phyloP scores from a whole-genome alignment of 2,113 vertebrate species.

The Crotalus viridis region DNA sequence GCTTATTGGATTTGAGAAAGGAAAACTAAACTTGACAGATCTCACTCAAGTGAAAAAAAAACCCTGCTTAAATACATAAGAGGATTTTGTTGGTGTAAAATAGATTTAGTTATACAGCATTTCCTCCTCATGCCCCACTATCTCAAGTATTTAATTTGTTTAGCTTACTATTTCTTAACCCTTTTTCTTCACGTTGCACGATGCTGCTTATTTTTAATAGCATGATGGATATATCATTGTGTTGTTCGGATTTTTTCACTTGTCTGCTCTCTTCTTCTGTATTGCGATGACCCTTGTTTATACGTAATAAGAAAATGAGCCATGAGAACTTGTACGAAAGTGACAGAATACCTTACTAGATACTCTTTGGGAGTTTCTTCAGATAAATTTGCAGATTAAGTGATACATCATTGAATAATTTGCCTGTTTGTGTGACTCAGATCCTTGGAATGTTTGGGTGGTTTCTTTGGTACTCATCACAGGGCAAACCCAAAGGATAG shows the following conservation, averaged over 20 bases:
- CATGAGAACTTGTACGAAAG: not conserved
- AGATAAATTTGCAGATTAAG: not conserved
- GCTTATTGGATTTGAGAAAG: not conserved
- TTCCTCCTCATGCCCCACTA: not conserved
- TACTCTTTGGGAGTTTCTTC: not conserved
- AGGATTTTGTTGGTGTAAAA: not conserved
- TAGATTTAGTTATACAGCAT: not conserved
- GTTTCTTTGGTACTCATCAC: not conserved
- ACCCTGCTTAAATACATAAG: not conserved
- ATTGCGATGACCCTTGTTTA: not conserved
- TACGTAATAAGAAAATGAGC: not conserved
- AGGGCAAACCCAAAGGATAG: not conserved
- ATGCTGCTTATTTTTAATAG: not conserved
- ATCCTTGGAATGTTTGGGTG: not conserved
- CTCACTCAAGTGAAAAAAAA: not conserved
- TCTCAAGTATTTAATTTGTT: not conserved
- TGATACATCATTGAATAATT: not conserved
- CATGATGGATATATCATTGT: not conserved
- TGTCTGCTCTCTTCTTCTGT: not conserved
- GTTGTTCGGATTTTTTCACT: not conserved
- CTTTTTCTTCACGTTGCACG: not conserved
- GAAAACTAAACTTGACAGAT: not conserved
- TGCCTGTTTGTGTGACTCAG: not conserved
- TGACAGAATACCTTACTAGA: not conserved
- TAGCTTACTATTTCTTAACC: not conserved